Evolutionary conservation across 1,140 invertebrate species (phyloP), one percentile per base, ranked within the genome.

Genomic region (Drosophila truncata): DNA sequence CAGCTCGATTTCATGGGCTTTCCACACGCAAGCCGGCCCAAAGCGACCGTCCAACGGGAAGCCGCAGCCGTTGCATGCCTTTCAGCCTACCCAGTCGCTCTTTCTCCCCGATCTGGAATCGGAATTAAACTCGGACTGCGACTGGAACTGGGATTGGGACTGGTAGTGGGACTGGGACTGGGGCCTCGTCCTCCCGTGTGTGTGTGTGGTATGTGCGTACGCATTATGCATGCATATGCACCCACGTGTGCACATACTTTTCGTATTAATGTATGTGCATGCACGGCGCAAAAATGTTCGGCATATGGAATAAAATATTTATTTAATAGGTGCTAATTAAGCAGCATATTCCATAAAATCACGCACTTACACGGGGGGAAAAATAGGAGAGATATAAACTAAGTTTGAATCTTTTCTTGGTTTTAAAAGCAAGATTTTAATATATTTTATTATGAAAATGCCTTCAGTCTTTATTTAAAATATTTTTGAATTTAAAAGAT

Each of bases 1-100:
- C 67, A 82, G 78, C 82, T 80, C 78, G 85, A 80, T 90, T 87
- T 87, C 85, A 87, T 88, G 84, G 81, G 64, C 78, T 78, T 90
- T 90, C 67, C 67, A 78, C 84, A 88, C 84, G 84, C 84, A 84
- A 88, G 62, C 79, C 71, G 61, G 42, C 27, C 31, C n/a, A 57
- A 50, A 74, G 39, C 42, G 31, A 49, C 49, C 64, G 82, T 82
- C 50, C 82, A 87, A 78, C 74, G 75, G 79, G 76, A 80, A 87
- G 83, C 74, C 83, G 76, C 83, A 82, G 80, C 64, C 80, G 84
- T 78, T 67, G 83, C 80, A 78, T 50, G 79, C 80, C 69, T 62
- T 80, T 59, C 66, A 29, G 80, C 54, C 59, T 78, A 59, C 46
- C 46, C 31, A 18, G 20, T 57, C 10, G 16, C 59, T 41, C 33